Conservation (phyloP, 1,140 invertebrate species). For the Amyelois transitella region DNA sequence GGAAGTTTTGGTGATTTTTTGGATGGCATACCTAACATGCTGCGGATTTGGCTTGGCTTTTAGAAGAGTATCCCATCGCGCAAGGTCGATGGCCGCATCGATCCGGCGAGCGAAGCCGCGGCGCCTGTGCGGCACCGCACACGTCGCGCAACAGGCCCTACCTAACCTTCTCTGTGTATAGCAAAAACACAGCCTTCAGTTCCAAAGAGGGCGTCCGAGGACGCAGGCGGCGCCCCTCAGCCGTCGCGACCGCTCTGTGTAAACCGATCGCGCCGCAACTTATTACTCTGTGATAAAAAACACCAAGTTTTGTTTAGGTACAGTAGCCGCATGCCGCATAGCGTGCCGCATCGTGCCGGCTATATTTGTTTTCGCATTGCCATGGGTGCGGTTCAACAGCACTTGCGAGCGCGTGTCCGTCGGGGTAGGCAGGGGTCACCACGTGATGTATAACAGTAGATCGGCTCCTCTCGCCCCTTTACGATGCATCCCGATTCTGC, state of each 20-base stretch:
- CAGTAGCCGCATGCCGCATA: neutral
- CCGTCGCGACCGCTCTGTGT: constrained; percentile 35
- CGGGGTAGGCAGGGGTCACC: constrained; percentile 20
- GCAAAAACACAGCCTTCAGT: constrained; percentile 54
- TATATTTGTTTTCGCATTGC: constrained; percentile 23
- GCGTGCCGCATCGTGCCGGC: neutral
- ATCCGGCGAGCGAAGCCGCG: constrained; percentile 33
- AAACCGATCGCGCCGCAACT: constrained; percentile 35
- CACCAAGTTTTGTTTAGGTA: constrained; percentile 37
- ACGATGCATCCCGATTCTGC: constrained; percentile 32
- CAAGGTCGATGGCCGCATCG: constrained; percentile 61
- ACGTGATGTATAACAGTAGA: constrained; percentile 42
- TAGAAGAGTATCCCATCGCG: constrained; percentile 31
- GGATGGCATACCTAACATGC: constrained; percentile 14
- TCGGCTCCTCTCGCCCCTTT: constrained; percentile 17
- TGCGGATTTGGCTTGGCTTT: constrained; percentile 21
- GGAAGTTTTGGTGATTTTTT: neutral
- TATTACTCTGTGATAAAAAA: constrained; percentile 57
- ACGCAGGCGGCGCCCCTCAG: constrained; percentile 48
- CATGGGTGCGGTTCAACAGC: constrained; percentile 48
- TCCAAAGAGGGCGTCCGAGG: constrained; percentile 51
- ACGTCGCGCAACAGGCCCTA: constrained; percentile 43
- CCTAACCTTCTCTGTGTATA: constrained; percentile 45
- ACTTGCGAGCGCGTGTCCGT: constrained; percentile 23
- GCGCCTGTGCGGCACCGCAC: constrained; percentile 54